Evolutionary conservation across 2,113 vertebrate species (phyloP).

Genomic region (Rhabdornis inornatus): DNA sequence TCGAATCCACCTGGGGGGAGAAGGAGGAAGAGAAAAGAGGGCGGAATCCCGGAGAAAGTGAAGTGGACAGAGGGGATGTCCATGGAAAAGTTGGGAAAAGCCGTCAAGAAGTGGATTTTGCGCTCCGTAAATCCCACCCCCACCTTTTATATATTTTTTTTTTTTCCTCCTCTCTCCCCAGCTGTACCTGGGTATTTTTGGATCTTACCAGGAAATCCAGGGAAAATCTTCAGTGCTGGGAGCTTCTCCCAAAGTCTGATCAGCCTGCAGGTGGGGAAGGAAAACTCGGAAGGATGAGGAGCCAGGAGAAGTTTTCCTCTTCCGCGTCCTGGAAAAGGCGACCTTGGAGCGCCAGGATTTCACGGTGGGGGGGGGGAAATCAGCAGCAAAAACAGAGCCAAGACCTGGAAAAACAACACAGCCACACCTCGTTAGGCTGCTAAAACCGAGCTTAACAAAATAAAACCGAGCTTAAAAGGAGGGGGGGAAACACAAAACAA

Average conservation of each 20-base stretch:
- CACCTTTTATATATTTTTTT: not conserved
- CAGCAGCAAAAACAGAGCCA: not conserved
- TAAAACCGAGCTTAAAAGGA: not conserved
- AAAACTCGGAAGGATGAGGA: not conserved
- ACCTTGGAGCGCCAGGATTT: not conserved
- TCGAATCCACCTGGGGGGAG: conserved; percentile 17
- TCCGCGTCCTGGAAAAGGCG: conserved; percentile 29
- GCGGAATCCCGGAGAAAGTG: not conserved
- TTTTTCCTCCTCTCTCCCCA: not conserved
- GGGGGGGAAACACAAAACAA: too few relatives aligned
- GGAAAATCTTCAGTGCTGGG: conserved; percentile 38
- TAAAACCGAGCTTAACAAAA: not conserved
- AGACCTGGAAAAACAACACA: not conserved
- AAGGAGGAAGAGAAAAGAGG: not conserved
- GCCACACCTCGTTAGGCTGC: not conserved
- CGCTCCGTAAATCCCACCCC: not conserved
- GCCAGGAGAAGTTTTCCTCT: not conserved
- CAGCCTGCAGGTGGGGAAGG: not conserved
- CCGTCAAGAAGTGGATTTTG: not conserved
- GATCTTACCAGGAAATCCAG: conserved; percentile 23
- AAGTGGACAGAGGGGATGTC: not conserved
- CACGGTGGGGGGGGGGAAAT: not conserved
- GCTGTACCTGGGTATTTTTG: not conserved
- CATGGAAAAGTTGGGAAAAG: not conserved
- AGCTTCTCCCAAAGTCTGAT: conserved; percentile 46